Evolutionary conservation across 2,888 invertebrate species (phyloP), one percentile per base, ranked within the genome.

Genomic region (Macaria liturata): DNA sequence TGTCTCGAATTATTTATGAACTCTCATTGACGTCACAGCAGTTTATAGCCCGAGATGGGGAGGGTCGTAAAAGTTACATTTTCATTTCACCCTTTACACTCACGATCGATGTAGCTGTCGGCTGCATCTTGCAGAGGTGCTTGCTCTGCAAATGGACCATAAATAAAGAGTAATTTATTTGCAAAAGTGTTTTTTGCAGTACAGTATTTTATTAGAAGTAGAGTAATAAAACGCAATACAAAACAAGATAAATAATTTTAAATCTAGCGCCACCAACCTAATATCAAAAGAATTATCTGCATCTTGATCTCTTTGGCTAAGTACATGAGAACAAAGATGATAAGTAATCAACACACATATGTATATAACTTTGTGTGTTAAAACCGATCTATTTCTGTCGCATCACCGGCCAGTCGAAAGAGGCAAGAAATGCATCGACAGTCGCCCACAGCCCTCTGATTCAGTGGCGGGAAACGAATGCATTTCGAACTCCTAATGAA

Each of bases 371-470:
- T 20, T 1, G 2, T 20, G 85, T 90, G 91, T 90, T 90, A 91
- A 89, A 20, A 88, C 75, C 70, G 79, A 71, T 81, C 85, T 90
- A 90, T 90, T 88, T 89, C 77, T 70, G 81, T 20, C 78, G 79
- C 77, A 73, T 75, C 75, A 80, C 81, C n/a, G 51, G 75, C 69
- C 75, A 20, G 69, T 67, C 67, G 70, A 47, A 47, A 47, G 39
- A 39, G 5, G 44, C 52, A 9, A n/a, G 47, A 54, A 45, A 39
- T 46, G 53, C 57, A 51, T 60, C 54, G 57, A 43, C 60, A 47
- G 49, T 61, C 57, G 60, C 60, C 59, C 62, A 62, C 61, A 47
- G 48, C 52, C 52, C 54, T 56, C 65, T 87, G 84, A 88, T 82
- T 88, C 85, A 87, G 77, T 69, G 80, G 72, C 76, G 80, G 81